phyloP scores from a whole-genome alignment of 1,140 invertebrate species.

The Scaptomyza hsui region DNA sequence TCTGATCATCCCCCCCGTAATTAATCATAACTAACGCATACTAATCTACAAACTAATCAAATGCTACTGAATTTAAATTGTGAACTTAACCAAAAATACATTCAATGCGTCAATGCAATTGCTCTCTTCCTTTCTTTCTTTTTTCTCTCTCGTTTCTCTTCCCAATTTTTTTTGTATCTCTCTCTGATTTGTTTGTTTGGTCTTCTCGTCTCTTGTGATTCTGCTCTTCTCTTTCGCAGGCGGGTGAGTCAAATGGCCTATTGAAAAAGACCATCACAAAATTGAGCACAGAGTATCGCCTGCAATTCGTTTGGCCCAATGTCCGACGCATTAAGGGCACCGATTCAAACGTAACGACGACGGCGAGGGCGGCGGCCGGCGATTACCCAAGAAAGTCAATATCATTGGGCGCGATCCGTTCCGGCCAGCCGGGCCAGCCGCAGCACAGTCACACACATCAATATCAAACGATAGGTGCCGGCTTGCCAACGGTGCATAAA shows the following conservation, averaged over 20 bases:
- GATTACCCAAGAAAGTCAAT: constrained; percentile 90
- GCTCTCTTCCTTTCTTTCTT: constrained; percentile 51
- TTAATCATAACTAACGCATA: constrained; percentile 16
- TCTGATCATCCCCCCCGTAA: constrained; percentile 52
- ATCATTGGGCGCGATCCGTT: constrained; percentile 93
- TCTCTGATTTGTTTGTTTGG: constrained; percentile 47
- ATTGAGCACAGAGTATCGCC: constrained; percentile 93
- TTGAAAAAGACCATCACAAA: constrained; percentile 89
- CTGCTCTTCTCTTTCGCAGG: constrained; percentile 83
- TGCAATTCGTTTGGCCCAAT: constrained; percentile 94
- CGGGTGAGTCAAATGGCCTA: constrained; percentile 85
- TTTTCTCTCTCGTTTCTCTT: constrained; percentile 40
- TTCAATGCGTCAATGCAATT: constrained; percentile 58
- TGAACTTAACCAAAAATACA: constrained; percentile 42
- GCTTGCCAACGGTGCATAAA: constrained; percentile 85
- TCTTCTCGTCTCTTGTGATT: constrained; percentile 69
- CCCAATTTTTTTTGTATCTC: constrained; percentile 36
- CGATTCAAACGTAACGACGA: constrained; percentile 74
- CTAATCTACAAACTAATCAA: constrained; percentile 25
- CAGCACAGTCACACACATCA: constrained; percentile 68
- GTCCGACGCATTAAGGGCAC: constrained; percentile 85
- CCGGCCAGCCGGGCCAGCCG: constrained; percentile 86
- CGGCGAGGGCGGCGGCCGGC: constrained; percentile 81
- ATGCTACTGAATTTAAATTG: constrained; percentile 30
- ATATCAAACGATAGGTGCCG: constrained; percentile 75